Evolutionary conservation across 2,888 invertebrate species (phyloP), one percentile per base, ranked within the genome.

Genomic region (Zaprionus lineosus): DNA sequence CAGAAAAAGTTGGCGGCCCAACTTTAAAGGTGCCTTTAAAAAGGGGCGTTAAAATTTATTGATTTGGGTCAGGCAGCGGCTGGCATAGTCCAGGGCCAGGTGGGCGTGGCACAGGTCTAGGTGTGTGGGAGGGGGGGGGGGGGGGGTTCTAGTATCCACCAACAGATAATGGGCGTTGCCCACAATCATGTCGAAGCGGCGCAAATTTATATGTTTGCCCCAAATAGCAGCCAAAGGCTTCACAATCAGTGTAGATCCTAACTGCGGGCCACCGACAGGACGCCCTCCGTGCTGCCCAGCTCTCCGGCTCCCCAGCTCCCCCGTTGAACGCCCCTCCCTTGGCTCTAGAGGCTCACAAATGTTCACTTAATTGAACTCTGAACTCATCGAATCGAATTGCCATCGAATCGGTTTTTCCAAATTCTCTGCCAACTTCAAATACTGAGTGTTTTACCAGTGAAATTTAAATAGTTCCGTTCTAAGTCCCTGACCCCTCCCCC

Each of bases 361-460:
- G 76, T 58, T 58, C 70, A 75, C 75, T 67, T 78, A 78, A 78
- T 78, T 82, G 78, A 82, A 75, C 82, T 82, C 67, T 82, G 75
- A 82, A 75, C 75, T 15, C 16, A 12, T 40, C 58, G 34, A 47
- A 50, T 39, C 52, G 53, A 48, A 63, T 55, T 61, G 47, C 34
- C 55, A 50, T 43, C 43, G 60, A 37, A 57, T 58, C 24, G n/a
- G 9, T 18, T 19, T 37, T n/a, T 41, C 41, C 48, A 21, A 41
- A 46, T 47, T 28, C 26, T 43, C 18, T 47, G 12, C 50, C 40
- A 48, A 63, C 59, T 59, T 33, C 14, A 31, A 15, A 28, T 9
- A 43, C 28, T 70, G 71, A 71, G 70, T 66, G 62, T 50, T 59
- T 59, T 51, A 28, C 44, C 26, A 59, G 39, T 60, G 64, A 57